Conservation (phyloP, 2,113 vertebrate genomes). For the Upupa epops region DNA sequence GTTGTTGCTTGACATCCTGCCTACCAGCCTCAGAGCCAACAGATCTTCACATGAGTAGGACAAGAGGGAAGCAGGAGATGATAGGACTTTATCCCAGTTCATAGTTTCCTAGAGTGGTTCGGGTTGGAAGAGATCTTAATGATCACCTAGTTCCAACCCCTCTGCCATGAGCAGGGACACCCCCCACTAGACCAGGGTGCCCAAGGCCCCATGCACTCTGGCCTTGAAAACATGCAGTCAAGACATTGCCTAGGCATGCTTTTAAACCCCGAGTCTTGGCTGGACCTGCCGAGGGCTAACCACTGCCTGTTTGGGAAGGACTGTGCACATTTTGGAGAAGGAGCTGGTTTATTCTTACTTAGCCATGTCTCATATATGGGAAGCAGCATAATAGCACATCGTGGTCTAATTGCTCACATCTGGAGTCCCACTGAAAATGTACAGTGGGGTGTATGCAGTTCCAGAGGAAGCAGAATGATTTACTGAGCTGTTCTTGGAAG, state of each 20-base stretch:
- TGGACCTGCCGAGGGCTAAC: slow-evolving; percentile 26
- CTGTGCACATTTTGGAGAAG: background rate
- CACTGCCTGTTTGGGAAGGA: slow-evolving; percentile 17
- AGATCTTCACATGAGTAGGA: background rate
- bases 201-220: too few species aligned
- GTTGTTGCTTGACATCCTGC: background rate
- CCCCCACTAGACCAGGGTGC: too few species aligned
- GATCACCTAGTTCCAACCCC: too few species aligned
- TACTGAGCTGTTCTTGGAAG: slow-evolving; percentile 55
- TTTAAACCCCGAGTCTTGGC: background rate
- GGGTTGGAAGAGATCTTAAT: too few species aligned
- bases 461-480: slow-evolving; percentile 23
- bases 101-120: too few species aligned
- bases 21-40: background rate
- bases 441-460: background rate
- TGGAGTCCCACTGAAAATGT: slow-evolving; percentile 4
- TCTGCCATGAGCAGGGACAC: too few species aligned
- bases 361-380: background rate
- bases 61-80: rapidly evolving
- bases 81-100: background rate
- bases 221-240: rapidly evolving
- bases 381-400: slow-evolving; percentile 5
- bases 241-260: background rate
- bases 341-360: slow-evolving; percentile 9
- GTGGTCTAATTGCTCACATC: slow-evolving; percentile 37